Conservation (phyloP, 2,797 vertebrate species). For the Micropoecilia bifurca region DNA sequence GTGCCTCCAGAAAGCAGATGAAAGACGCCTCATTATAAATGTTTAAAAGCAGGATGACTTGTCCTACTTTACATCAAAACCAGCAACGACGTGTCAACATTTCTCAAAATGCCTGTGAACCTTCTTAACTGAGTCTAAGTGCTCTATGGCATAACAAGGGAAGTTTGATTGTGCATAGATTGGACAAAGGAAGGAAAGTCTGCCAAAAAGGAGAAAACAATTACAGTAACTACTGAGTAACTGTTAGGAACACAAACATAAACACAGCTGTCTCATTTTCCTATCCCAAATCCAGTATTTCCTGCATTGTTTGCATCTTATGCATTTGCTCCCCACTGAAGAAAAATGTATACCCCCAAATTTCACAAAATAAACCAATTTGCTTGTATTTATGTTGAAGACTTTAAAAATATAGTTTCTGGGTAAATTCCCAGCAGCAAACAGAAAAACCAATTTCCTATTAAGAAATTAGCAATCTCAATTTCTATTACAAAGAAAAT, state of each 20-base stretch:
- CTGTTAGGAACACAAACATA: background rate
- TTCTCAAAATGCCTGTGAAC: constrained; percentile 1
- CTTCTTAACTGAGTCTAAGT: background rate
- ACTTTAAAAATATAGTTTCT: background rate
- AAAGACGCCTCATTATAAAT: background rate
- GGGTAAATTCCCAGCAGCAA: constrained; percentile 35
- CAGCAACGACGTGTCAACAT: background rate
- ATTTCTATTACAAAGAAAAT: background rate
- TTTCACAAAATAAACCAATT: constrained; percentile 9
- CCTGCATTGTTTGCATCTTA: constrained; percentile 5
- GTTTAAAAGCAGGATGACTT: background rate
- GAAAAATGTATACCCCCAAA: background rate
- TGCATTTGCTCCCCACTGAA: background rate
- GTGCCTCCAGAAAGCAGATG: background rate
- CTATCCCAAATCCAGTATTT: constrained; percentile 1
- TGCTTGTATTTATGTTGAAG: constrained; percentile 2
- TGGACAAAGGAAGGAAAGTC: constrained; percentile 11
- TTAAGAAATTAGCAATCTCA: constrained; percentile 33
- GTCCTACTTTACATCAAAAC: background rate
- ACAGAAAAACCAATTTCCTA: constrained; percentile 15
- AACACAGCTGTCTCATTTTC: constrained; percentile 2
- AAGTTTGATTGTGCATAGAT: background rate
- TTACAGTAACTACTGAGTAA: constrained; percentile 5
- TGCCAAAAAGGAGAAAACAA: constrained; percentile 15
- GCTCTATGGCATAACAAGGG: background rate